A percentile compares a stretch with the other conserved stretches of the same genome.
These are phyloP conservation scores for Furcifer pardalis DNA, from an alignment of 2,797 vertebrate species.

Conservation along the genomic window DNA sequence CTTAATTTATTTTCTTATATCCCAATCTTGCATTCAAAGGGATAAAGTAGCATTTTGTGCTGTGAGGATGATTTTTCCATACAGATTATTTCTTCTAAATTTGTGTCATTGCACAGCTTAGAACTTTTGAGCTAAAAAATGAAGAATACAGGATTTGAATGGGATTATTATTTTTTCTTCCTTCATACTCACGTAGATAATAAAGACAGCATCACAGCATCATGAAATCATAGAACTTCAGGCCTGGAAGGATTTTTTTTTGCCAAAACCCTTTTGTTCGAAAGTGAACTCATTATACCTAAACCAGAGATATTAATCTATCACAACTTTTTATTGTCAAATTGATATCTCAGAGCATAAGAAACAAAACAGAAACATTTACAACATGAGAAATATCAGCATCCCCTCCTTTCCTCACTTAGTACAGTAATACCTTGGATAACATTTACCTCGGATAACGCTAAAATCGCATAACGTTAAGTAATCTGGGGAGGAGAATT, in stretches of 20 bases:
- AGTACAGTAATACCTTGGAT: too few species aligned
- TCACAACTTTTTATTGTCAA: slow-evolving; percentile 14
- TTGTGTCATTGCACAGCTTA: not conserved
- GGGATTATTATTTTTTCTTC: slow-evolving; percentile 38
- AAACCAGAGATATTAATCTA: slow-evolving; percentile 9
- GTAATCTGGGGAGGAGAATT: too few species aligned
- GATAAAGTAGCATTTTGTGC: not conserved
- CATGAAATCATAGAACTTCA: slow-evolving; percentile 21
- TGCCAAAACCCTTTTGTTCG: slow-evolving; percentile 3
- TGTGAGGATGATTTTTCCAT: slow-evolving; percentile 11
- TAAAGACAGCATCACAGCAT: slow-evolving; percentile 25
- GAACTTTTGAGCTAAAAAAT: slow-evolving; percentile 17
- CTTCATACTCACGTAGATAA: slow-evolving; percentile 20
- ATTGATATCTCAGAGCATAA: not conserved
- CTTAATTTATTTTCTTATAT: slow-evolving; percentile 3
- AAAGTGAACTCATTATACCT: slow-evolving; percentile 29
- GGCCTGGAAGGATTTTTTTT: slow-evolving; percentile 3
- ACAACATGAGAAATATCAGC: slow-evolving; percentile 5
- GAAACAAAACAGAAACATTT: not conserved
- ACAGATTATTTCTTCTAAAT: slow-evolving; percentile 36
- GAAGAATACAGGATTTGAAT: slow-evolving; percentile 30
- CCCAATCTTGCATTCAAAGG: slow-evolving; percentile 24
- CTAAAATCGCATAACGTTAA: too few species aligned
- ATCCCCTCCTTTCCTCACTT: not conserved
- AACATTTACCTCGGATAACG: too few species aligned